Percentiles rank a stretch among this genome's conserved stretches.
Conservation (phyloP, 2,113 vertebrate genomes). For the Pyxicephalus adspersus region DNA sequence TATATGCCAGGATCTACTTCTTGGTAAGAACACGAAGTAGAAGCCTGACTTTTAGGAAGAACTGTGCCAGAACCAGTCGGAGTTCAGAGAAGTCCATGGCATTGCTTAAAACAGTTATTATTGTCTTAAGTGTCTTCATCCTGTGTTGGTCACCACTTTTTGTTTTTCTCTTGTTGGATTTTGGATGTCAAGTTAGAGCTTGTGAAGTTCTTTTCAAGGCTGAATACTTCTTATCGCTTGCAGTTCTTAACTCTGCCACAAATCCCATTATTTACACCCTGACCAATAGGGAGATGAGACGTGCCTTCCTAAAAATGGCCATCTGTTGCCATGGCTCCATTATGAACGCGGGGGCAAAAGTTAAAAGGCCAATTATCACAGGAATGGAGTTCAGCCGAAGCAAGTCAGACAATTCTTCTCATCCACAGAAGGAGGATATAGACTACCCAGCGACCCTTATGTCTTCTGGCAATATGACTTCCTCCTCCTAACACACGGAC, state of each 20-base stretch:
- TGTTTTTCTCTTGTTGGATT: conserved; percentile 93
- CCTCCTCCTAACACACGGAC: conserved; percentile 80
- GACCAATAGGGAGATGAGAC: conserved; percentile 96
- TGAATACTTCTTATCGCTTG: conserved; percentile 94
- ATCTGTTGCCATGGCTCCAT: conserved; percentile 79
- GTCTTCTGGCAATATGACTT: conserved; percentile 88
- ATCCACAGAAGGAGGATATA: conserved; percentile 90
- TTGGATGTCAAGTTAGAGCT: conserved; percentile 82
- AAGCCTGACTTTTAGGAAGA: conserved; percentile 90
- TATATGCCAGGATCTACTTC: conserved; percentile 93
- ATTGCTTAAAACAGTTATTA: conserved; percentile 95
- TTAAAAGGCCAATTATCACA: conserved; percentile 84
- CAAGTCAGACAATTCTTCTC: conserved; percentile 95
- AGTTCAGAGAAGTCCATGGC: conserved; percentile 95
- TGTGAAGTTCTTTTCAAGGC: conserved; percentile 89
- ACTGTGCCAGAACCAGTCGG: conserved; percentile 81
- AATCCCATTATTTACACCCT: conserved; percentile 98
- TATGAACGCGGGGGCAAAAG: conserved; percentile 72
- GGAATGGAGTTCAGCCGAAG: conserved; percentile 92
- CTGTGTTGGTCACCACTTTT: conserved; percentile 97
- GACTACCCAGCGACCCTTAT: conserved; percentile 84
- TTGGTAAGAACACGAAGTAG: conserved; percentile 92
- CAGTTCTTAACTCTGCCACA: conserved; percentile 94
- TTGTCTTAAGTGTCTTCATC: conserved; percentile 95
- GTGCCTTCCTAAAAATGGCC: conserved; percentile 89